Evolutionary conservation across 2,888 invertebrate genomes (phyloP).

Genomic region (Watsonalla cultraria): DNA sequence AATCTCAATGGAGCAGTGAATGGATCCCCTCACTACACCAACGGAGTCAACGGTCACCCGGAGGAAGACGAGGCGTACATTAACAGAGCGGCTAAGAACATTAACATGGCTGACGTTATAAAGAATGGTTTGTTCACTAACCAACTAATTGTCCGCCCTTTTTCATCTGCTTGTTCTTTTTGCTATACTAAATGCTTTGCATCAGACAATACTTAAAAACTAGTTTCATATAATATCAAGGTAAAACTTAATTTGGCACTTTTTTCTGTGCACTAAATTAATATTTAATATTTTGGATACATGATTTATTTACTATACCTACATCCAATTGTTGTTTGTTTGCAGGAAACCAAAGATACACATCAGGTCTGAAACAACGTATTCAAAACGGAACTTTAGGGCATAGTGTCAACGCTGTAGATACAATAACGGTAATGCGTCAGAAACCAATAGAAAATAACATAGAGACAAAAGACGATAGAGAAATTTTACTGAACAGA

Average conservation of each 20-base stretch:
- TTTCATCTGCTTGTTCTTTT: conserved; percentile 3
- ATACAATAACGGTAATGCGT: conserved; percentile 54
- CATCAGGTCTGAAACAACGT: conserved; percentile 78
- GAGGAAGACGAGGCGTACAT: conserved; percentile 41
- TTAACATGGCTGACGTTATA: conserved; percentile 51
- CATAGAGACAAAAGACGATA: conserved; percentile 77
- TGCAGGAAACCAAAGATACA: conserved; percentile 78
- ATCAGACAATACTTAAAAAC: conserved; percentile 5
- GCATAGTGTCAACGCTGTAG: conserved; percentile 71
- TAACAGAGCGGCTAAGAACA: conserved; percentile 34
- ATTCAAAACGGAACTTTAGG: conserved; percentile 79
- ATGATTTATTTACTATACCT: background rate
- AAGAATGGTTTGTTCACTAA: conserved; percentile 73
- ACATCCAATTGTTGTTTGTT: conserved; percentile 8
- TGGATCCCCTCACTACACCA: conserved; percentile 23
- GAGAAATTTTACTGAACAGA: conserved; percentile 84
- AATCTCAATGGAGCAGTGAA: conserved; percentile 22
- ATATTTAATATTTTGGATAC: background rate
- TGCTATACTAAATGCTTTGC: conserved; percentile 2
- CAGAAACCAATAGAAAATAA: conserved; percentile 79
- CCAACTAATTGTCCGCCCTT: conserved; percentile 46
- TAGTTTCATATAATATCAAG: background rate
- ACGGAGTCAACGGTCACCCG: conserved; percentile 37
- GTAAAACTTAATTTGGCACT: too few relatives aligned
- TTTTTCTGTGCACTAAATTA: background rate